These are phyloP conservation scores for Urechis unicinctus DNA, from an alignment of 2,888 invertebrate genomes.

Conservation along the genomic window DNA sequence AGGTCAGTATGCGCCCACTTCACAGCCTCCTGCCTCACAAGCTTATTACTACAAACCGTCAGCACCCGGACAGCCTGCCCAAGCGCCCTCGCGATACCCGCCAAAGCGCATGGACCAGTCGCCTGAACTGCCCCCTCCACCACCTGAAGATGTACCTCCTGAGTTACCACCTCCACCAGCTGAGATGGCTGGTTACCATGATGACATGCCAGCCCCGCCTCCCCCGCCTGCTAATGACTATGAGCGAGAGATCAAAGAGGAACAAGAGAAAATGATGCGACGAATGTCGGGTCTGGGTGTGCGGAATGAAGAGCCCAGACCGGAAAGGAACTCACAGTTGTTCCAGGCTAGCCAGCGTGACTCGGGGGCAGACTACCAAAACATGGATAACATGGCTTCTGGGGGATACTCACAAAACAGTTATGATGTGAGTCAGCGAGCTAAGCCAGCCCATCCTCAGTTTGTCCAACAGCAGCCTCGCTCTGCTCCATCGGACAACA, in stretches of 20 bases:
- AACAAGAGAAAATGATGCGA: constrained; percentile 36
- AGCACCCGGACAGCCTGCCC: no score
- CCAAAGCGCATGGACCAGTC: no score
- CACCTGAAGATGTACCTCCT: constrained; percentile 41
- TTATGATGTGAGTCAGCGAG: background rate
- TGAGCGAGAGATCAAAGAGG: constrained; percentile 49
- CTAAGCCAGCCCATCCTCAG: background rate
- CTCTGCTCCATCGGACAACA: background rate
- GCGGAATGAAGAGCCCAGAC: background rate
- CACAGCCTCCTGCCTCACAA: background rate
- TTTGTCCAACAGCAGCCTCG: background rate
- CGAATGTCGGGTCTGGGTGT: background rate
- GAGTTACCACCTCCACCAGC: constrained; percentile 51
- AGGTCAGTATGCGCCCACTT: background rate
- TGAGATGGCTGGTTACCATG: constrained; percentile 27
- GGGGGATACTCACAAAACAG: background rate
- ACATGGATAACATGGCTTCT: background rate
- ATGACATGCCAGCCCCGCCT: constrained; percentile 37
- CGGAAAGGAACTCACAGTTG: background rate
- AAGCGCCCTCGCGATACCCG: background rate
- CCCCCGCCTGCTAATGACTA: constrained; percentile 52
- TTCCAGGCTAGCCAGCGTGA: background rate
- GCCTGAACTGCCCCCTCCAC: constrained; percentile 18
- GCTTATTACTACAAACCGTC: no score
- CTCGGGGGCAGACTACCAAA: background rate